Evolutionary conservation across 2,888 invertebrate species (phyloP).

Genomic region (Tromatobia lineatoria): DNA sequence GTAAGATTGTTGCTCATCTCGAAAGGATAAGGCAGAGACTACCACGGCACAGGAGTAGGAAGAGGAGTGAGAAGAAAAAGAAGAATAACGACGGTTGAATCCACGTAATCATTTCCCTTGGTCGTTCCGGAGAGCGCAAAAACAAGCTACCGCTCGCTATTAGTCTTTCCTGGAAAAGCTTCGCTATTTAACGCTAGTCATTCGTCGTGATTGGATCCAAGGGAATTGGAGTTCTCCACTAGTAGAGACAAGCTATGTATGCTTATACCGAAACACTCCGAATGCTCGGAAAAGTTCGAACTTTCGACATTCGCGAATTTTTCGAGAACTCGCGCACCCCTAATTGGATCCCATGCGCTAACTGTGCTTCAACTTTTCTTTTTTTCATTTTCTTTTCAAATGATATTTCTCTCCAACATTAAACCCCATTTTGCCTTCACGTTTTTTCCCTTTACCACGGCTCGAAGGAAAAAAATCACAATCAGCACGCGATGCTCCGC

Average conservation of each 20-base stretch:
- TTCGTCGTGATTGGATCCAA: conserved; percentile 52
- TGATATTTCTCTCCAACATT: conserved; percentile 10
- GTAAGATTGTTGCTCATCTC: not conserved
- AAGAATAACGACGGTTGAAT: conserved; percentile 13
- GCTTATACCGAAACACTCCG: not conserved
- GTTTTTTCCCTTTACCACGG: conserved; percentile 18
- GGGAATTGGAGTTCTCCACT: not conserved
- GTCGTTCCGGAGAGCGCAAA: conserved; percentile 6
- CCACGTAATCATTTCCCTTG: conserved; percentile 38
- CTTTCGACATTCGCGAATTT: too few relatives aligned
- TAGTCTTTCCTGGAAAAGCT: conserved; percentile 21
- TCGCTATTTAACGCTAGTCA: conserved; percentile 44
- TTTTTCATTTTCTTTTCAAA: not conserved
- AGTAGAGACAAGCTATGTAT: not conserved
- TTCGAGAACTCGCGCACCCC: not conserved
- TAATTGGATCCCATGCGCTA: conserved; percentile 29
- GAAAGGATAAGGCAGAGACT: not conserved
- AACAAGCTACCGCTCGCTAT: conserved; percentile 14
- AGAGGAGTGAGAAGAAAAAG: not conserved
- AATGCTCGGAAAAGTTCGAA: not conserved
- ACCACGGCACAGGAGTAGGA: not conserved
- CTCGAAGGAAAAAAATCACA: conserved; percentile 61
- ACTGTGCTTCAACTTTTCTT: conserved; percentile 31
- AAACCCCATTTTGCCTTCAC: conserved; percentile 40
- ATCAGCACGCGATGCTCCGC: conserved; percentile 59